Evolutionary conservation across 2,888 invertebrate genomes (phyloP), one percentile per base, ranked within the genome.

Genomic region (Cephus sareptanus): DNA sequence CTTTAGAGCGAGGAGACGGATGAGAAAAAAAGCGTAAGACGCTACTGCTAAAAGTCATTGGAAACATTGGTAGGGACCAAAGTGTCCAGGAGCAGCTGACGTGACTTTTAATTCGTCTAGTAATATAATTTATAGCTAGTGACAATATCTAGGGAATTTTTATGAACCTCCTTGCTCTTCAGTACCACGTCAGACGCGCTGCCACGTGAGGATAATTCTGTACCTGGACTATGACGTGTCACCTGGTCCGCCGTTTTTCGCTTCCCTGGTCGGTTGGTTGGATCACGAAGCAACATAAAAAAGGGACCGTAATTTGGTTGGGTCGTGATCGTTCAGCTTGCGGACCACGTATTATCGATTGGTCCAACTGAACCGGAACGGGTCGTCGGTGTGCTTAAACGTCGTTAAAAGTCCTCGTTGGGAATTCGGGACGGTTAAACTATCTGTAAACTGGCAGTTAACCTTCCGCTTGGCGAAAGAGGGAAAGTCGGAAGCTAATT

Each of bases 361-460:
- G 23, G 56, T 56, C 56, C 56, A 15, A 23, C 56, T 9, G 56
- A 56, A 56, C 23, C 56, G 15, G 56, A 56, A 23, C 23, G 56
- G 56, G 56, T 23, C 56, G 56, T 6, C 56, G 2, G 2, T 23
- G 56, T 23, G 23, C 23, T 23, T 23, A 9, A 56, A 56, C 6
- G 23, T 56, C 56, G 56, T 56, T 56, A 56, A 23, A 56, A 56
- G 56, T 56, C 56, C 9, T 23, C 2, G 56, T 9, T 15, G 56
- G 56, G 23, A 0, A 56, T 56, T 9, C 6, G 56, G 77, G 69
- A 69, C 34, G 74, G 73, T 69, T 77, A 11, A 77, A 34, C 74
- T 69, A 30, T 77, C 69, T 74, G 35, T 34, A 73, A 77, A 74
- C 35, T 35, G 74, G 34, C 69, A 73, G 74, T 77, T 69, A 35